Evolutionary conservation across 53 echinoderm and acorn worm species (phyloP).

Genomic region (Echinometra lucunter): DNA sequence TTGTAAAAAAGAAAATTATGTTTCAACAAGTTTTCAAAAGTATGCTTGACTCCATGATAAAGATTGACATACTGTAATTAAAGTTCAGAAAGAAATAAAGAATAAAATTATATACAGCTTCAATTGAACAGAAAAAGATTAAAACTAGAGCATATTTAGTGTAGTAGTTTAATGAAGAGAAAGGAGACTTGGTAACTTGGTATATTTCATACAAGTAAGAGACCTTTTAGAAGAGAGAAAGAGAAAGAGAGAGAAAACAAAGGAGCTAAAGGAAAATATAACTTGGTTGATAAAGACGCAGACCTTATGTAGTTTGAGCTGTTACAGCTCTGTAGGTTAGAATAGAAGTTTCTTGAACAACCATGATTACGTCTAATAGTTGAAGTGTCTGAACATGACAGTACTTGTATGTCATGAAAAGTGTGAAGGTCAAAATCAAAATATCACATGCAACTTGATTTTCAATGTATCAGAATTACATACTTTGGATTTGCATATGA

Average conservation of each 20-base stretch:
- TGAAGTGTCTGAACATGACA: no score
- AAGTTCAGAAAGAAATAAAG: neutral
- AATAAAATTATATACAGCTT: neutral
- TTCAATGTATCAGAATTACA: no score
- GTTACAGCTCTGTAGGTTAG: neutral
- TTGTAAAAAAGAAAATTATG: neutral
- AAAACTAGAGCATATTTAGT: neutral
- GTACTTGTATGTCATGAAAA: no score
- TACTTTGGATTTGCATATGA: neutral
- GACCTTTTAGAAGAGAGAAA: neutral
- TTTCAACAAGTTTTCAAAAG: constrained; percentile 8
- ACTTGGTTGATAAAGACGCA: neutral
- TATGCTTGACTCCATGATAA: neutral
- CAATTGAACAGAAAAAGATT: neutral
- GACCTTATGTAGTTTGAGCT: neutral
- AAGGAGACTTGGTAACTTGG: neutral
- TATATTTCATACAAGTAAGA: neutral
- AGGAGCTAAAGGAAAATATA: neutral
- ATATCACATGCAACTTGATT: no score
- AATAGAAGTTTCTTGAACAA: no score
- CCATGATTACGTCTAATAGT: no score
- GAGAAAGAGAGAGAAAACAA: neutral
- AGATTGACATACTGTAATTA: neutral
- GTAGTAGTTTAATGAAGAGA: neutral
- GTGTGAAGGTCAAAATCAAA: no score